phyloP scores from a whole-genome alignment of 2,888 invertebrate genomes.

The Oligia strigilis region DNA sequence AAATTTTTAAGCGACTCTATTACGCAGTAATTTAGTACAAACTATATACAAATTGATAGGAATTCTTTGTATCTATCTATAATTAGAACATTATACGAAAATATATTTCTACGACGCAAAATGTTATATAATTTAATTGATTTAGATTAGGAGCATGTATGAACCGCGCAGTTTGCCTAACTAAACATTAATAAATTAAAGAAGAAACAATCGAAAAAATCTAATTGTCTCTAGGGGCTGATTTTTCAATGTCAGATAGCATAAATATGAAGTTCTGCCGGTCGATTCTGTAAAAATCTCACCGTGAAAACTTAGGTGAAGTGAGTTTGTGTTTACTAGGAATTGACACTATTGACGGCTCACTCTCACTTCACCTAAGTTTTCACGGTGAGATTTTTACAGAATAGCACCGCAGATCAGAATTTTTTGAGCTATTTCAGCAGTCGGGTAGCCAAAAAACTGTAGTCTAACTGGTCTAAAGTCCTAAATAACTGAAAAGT shows the following conservation, averaged over 20 bases:
- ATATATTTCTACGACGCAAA: conserved; percentile 6
- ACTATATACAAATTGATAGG: conserved; percentile 17
- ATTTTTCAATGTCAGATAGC: not conserved
- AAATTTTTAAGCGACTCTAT: conserved; percentile 42
- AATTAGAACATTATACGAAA: conserved; percentile 30
- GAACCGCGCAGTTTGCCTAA: not conserved
- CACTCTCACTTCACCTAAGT: no score
- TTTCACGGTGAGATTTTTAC: no score
- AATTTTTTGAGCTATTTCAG: not conserved
- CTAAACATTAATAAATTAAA: not conserved
- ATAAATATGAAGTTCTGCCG: no score
- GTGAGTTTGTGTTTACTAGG: no score
- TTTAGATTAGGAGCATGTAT: not conserved
- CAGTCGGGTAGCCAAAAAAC: not conserved
- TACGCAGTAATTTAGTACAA: conserved; percentile 37
- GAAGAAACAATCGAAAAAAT: not conserved
- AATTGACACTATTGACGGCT: no score
- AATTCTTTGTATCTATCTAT: conserved; percentile 25
- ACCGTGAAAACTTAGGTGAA: no score
- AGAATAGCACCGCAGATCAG: no score
- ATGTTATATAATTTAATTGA: conserved; percentile 14
- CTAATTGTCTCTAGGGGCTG: not conserved
- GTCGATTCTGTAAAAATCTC: no score
- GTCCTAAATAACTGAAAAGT: not conserved
- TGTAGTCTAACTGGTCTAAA: no score